Base-by-base conservation (phyloP, 2,113 vertebrate genomes). In the Chaetodon trifascialis region DNA sequence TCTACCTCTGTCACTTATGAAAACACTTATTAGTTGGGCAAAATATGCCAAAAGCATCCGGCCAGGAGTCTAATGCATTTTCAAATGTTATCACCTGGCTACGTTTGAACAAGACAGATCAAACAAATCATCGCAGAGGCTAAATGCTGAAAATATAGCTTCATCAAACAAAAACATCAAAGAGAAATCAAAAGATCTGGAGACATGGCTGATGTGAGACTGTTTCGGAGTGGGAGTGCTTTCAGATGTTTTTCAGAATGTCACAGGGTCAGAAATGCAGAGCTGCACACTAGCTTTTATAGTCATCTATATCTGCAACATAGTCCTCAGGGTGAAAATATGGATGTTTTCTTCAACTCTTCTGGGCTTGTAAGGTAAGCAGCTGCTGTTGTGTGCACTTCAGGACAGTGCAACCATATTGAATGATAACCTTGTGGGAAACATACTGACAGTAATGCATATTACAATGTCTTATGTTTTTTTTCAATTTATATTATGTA, bases 101-200 rank as follows among this genome's bases (percentile, higher is more conserved):
- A 30, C 52, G 55, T 79, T 11, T 62, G 34, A 62, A 62, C n/a
- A 44, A 77, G 64, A 49, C 42, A 38, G 64, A 77, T 79, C 7
- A 70, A 44, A 68, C 52, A 62, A 16, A n/a, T 42, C 34, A 12
- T 17, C 23, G 8, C 59, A 34, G 44, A 56, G 63, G 62, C 11
- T 55, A 65, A 76, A 55, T 65, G 49, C 51, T 76, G n/a, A 67
- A 76, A 66, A 59, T 47, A 36, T 25, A 25, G 54, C 54, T 67
- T 77, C 12, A 16, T 30, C 51, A 46, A 51, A 17, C 34, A 21
- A 44, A 65, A 25, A 42, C 46, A 51, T 75, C n/a, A 65, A 40
- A 44, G 16, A 59, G 23, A 46, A 36, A 36, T 58, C 15, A 59
- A 14, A 36, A 56, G 38, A 51, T 58, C 54, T 76, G 23, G 55